Conservation (phyloP, 2,797 vertebrate genomes). For the Urophycis tenuis region DNA sequence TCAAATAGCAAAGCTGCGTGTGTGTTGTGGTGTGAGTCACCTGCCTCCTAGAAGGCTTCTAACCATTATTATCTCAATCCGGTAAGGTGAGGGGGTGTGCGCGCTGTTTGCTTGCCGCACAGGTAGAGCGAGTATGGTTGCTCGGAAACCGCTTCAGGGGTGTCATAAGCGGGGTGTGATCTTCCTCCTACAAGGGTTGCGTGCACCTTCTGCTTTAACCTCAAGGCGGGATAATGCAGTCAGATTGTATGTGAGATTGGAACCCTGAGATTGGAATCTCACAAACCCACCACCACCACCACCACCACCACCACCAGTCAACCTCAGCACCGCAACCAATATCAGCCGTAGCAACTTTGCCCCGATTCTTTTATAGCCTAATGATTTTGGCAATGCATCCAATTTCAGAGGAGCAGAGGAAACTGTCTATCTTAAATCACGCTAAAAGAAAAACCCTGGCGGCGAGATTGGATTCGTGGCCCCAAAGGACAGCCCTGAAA, state of each 20-base stretch:
- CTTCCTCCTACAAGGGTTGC: slow-evolving; percentile 46
- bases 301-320: no score
- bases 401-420: neutral
- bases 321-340: neutral
- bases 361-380: neutral
- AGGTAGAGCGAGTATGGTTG: slow-evolving; percentile 88
- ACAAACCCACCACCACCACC: neutral
- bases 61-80: slow-evolving; percentile 66
- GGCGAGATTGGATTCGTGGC: neutral
- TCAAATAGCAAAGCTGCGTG: slow-evolving; percentile 45
- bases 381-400: neutral
- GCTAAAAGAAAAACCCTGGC: neutral
- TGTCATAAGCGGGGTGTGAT: slow-evolving; percentile 76
- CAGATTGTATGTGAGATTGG: neutral
- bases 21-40: slow-evolving; percentile 62
- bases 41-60: slow-evolving; percentile 59
- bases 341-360: neutral
- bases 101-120: slow-evolving; percentile 69
- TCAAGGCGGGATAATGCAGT: neutral
- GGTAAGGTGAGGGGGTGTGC: slow-evolving; percentile 66
- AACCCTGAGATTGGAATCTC: neutral
- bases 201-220: slow-evolving; percentile 1
- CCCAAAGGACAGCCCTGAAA: slow-evolving; percentile 20
- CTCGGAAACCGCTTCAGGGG: slow-evolving; percentile 80
- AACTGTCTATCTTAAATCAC: neutral